These are phyloP conservation scores for Rana temporaria DNA, from an alignment of 2,113 vertebrate species.

Conservation along the genomic window DNA sequence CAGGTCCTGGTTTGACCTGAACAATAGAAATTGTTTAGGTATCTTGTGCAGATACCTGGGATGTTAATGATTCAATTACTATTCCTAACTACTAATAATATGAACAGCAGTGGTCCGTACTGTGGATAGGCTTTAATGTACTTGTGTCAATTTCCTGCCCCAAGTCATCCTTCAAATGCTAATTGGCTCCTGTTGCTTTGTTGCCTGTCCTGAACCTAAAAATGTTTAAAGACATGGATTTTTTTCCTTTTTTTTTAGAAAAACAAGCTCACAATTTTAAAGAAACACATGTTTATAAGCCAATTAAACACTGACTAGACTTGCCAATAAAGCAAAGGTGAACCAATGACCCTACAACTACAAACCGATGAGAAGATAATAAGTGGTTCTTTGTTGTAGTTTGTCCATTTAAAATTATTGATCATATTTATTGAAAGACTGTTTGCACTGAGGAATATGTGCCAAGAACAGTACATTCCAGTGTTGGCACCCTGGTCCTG, in stretches of 20 bases:
- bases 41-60: constrained; percentile 55
- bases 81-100: constrained; percentile 42
- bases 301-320: constrained; percentile 29
- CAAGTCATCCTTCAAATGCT: constrained; percentile 36
- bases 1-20: constrained; percentile 11
- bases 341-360: background rate
- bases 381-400: background rate
- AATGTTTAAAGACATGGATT: constrained; percentile 26
- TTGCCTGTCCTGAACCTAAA: background rate
- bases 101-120: constrained; percentile 57
- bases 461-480: too few relatives aligned
- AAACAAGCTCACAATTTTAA: background rate
- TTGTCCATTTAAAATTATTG: background rate
- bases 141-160: constrained; percentile 20
- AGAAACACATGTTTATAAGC: constrained; percentile 10
- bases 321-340: constrained; percentile 17
- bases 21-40: constrained; percentile 62
- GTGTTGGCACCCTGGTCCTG: too few relatives aligned
- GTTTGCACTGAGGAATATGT: too few relatives aligned
- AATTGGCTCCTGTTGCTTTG: constrained; percentile 33
- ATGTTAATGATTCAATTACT: constrained; percentile 60
- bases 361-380: background rate
- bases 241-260: background rate
- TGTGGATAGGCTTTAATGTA: constrained; percentile 12
- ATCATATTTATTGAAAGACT: too few relatives aligned